Evolutionary conservation across 2,797 vertebrate species (phyloP).

Genomic region (Cyprinodon diabolis): DNA sequence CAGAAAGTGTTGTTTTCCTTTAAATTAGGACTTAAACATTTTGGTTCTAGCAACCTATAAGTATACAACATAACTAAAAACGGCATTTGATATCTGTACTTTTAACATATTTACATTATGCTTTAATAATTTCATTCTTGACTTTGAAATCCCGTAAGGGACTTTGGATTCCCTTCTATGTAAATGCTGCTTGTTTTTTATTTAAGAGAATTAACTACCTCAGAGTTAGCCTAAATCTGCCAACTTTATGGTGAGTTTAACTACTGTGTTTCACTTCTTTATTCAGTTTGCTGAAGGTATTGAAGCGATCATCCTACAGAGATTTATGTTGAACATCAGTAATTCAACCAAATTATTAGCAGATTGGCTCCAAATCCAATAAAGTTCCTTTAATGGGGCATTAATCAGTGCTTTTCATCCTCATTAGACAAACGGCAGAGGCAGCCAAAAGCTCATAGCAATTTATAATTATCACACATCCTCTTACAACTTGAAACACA

Average conservation of each 20-base stretch:
- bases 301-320: conserved; percentile 2
- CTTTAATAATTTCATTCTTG: background rate
- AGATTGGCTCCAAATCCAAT: conserved; percentile 40
- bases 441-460: conserved; percentile 34
- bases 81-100: background rate
- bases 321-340: conserved; percentile 19
- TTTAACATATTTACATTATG: background rate
- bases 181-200: background rate
- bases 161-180: background rate
- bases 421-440: conserved; percentile 20
- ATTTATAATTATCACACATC: conserved; percentile 32
- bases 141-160: background rate
- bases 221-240: background rate
- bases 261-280: background rate
- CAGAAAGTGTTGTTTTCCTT: too few species aligned
- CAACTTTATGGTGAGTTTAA: background rate
- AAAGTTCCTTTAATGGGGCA: background rate
- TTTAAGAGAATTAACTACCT: background rate
- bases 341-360: conserved; percentile 33
- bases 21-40: too few species aligned
- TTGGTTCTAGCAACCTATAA: too few species aligned
- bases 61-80: too few species aligned
- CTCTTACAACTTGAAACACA: conserved; percentile 3
- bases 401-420: conserved; percentile 9
- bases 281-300: background rate